phyloP scores from a whole-genome alignment of 1,140 invertebrate genomes.

The Drosophila setifemur region DNA sequence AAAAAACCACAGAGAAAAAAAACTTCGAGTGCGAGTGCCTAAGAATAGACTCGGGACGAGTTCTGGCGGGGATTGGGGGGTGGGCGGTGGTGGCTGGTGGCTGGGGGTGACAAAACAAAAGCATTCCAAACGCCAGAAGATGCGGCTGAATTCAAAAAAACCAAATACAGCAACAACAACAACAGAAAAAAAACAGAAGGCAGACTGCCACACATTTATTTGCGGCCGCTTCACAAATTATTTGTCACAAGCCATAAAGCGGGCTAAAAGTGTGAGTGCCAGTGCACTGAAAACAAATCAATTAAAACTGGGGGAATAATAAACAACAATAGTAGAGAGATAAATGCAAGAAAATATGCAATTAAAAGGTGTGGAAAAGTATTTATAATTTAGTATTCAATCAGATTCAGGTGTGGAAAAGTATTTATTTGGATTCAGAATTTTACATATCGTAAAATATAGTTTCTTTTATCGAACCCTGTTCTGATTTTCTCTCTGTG shows the following conservation, averaged over 20 bases:
- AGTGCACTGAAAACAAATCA: background rate
- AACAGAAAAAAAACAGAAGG: background rate
- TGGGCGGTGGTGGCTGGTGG: too few species aligned
- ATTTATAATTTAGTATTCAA: too few species aligned
- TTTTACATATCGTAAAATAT: too few species aligned
- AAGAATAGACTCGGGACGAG: constrained; percentile 25
- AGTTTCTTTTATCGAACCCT: too few species aligned
- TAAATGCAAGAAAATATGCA: background rate
- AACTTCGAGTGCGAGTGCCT: constrained; percentile 20
- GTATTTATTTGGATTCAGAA: too few species aligned
- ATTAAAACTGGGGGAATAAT: too few species aligned
- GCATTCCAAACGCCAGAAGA: constrained; percentile 66
- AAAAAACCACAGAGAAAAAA: background rate
- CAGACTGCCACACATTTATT: constrained; percentile 65
- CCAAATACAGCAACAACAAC: constrained; percentile 6
- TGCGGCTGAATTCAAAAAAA: constrained; percentile 43
- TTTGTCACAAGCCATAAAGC: constrained; percentile 78
- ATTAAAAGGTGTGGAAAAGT: too few species aligned
- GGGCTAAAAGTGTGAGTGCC: constrained; percentile 27
- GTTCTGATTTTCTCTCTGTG: background rate
- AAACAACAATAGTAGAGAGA: background rate
- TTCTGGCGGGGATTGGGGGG: background rate
- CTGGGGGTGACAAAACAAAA: constrained; percentile 49
- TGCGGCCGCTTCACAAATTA: constrained; percentile 75
- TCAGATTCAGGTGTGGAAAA: too few species aligned